Percentiles rank a stretch among this genome's conserved stretches.
Conservation (phyloP, 2,888 invertebrate genomes). For the Graphium colonna region DNA sequence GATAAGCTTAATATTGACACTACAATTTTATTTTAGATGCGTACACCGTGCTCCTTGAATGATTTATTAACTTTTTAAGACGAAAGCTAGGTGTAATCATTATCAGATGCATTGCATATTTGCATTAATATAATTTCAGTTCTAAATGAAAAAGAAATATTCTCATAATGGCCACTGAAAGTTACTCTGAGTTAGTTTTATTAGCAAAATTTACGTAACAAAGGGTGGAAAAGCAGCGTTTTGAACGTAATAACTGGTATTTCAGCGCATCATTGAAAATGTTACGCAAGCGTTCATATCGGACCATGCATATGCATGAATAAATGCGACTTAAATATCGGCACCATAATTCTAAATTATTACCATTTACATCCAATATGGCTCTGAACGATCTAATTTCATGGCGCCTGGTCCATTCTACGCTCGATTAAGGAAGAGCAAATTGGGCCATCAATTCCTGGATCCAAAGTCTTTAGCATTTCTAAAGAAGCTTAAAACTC, state of each 20-base stretch:
- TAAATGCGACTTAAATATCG: slow-evolving; percentile 10
- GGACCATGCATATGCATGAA: not conserved
- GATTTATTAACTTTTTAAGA: too few relatives aligned
- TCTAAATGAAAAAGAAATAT: too few relatives aligned
- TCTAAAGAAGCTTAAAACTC: slow-evolving; percentile 27
- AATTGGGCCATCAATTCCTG: slow-evolving; percentile 71
- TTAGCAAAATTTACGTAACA: too few relatives aligned
- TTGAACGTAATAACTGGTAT: not conserved
- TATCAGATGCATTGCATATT: too few relatives aligned
- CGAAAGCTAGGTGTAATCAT: too few relatives aligned
- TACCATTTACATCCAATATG: slow-evolving; percentile 36
- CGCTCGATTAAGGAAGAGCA: slow-evolving; percentile 69
- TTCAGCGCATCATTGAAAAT: not conserved
- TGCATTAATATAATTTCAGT: too few relatives aligned
- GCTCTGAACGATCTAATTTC: slow-evolving; percentile 62
- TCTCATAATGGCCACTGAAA: too few relatives aligned
- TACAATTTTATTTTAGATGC: too few relatives aligned
- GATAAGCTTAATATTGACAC: too few relatives aligned
- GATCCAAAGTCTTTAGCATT: slow-evolving; percentile 38
- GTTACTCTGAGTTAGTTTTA: too few relatives aligned
- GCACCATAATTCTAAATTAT: slow-evolving; percentile 27
- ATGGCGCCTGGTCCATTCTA: slow-evolving; percentile 64
- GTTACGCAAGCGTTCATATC: not conserved
- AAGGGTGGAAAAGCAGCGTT: not conserved
- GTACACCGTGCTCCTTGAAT: too few relatives aligned